phyloP scores from a whole-genome alignment of 2,797 vertebrate genomes.

The Alauda arvensis region DNA sequence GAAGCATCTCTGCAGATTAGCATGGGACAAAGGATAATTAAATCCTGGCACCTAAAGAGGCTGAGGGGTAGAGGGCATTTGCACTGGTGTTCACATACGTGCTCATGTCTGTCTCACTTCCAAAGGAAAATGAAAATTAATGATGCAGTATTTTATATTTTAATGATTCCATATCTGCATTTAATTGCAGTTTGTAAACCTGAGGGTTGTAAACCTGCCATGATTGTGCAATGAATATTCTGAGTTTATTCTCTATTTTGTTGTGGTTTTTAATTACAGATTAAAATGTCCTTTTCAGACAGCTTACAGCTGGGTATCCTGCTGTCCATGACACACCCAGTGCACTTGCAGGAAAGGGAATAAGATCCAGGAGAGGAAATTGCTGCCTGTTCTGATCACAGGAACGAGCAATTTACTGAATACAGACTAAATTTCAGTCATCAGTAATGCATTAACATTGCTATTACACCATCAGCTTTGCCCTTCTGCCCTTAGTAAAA shows the following conservation, averaged over 20 bases:
- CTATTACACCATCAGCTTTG: slow-evolving; percentile 3
- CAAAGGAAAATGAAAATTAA: not conserved
- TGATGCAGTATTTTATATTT: not conserved
- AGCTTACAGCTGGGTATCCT: not conserved
- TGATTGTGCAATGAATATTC: not conserved
- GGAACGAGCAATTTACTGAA: not conserved
- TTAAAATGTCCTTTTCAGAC: not conserved
- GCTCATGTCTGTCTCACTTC: not conserved
- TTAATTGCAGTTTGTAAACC: slow-evolving; percentile 2
- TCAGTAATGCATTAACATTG: not conserved
- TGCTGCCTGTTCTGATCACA: not conserved
- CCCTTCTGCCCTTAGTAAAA: not conserved
- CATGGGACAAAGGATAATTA: not conserved
- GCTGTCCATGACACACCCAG: not conserved
- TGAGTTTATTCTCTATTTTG: not conserved
- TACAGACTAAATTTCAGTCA: not conserved
- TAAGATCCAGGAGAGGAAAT: not conserved
- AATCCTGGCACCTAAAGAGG: not conserved
- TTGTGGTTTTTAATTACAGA: not conserved
- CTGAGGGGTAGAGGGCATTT: not conserved
- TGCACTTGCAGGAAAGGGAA: not conserved
- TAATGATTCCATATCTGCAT: not conserved
- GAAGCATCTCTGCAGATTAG: not conserved
- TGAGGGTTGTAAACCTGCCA: not conserved
- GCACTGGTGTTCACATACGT: not conserved